phyloP scores from a whole-genome alignment of 2,888 invertebrate species.

The Syritta pipiens region DNA sequence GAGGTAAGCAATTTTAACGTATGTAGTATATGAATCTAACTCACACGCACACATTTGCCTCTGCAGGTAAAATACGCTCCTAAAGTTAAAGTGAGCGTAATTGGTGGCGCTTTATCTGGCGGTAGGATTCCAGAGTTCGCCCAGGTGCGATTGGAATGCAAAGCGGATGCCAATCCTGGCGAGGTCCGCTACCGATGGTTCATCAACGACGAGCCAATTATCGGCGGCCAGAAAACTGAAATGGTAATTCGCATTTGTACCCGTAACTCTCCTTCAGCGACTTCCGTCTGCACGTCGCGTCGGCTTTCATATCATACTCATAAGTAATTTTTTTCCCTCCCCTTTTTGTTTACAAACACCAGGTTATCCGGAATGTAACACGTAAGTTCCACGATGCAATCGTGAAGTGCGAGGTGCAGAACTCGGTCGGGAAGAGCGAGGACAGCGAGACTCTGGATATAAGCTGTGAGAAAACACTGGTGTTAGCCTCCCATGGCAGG shows the following conservation, averaged over 20 bases:
- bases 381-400: slow-evolving; percentile 91
- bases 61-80: slow-evolving; percentile 93
- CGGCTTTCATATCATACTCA: slow-evolving; percentile 8
- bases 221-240: slow-evolving; percentile 89
- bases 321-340: not conserved
- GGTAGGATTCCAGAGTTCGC: slow-evolving; percentile 89
- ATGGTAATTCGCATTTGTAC: slow-evolving; percentile 80
- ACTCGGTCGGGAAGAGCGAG: slow-evolving; percentile 94
- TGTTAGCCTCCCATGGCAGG: no score
- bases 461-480: slow-evolving; percentile 96
- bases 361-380: slow-evolving; percentile 88
- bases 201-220: slow-evolving; percentile 89
- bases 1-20: slow-evolving; percentile 82
- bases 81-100: slow-evolving; percentile 88
- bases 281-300: slow-evolving; percentile 17
- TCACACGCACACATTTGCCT: not conserved
- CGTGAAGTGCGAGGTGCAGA: slow-evolving; percentile 94
- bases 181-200: slow-evolving; percentile 93
- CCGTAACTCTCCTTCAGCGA: not conserved
- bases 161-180: slow-evolving; percentile 93
- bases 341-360: slow-evolving; percentile 67
- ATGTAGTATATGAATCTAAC: slow-evolving; percentile 12
- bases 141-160: slow-evolving; percentile 90
- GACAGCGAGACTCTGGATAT: slow-evolving; percentile 92
- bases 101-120: slow-evolving; percentile 81